Evolutionary conservation across 2,888 invertebrate species (phyloP), one percentile per base, ranked within the genome.

Genomic region (Hypsopygia costalis): DNA sequence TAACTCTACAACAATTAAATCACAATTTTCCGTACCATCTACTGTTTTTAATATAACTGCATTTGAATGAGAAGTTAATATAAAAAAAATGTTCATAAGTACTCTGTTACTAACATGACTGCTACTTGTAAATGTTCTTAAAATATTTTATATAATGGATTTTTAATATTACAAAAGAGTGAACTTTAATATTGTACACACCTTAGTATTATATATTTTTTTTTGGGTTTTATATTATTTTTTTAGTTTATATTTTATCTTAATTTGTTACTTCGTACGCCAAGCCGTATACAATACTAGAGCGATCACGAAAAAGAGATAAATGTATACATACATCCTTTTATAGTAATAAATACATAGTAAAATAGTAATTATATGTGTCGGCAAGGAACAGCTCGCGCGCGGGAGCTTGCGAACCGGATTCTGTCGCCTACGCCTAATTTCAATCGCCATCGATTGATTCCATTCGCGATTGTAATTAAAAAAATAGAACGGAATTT

Each of bases 231-330:
- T 54, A 55, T 56, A 37, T 67, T 64, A 65, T 57, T 51, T 61
- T 70, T 64, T 60, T 57, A 61, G 52, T 55, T 61, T 74, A 74
- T 73, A 66, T 69, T 65, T 74, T 70, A 79, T 63, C 75, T 79
- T 81, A 80, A 71, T 81, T 77, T 80, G 81, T 80, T 76, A 81
- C 67, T 71, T 74, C 55, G 71, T 66, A 73, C 62, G 72, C 81
- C 83, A 80, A 83, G 81, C 78, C 82, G 85, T 78, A 81, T 81
- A 83, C 86, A 83, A 85, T 81, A 83, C 79, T 81, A 83, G 76
- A 82, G 81, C 72, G 63, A 67, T 71, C 77, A 76, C 75, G 70
- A 69, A 60, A 75, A 66, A 62, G 64, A 52, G 63, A 55, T 58
- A 71, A 61, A 81, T 77, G 81, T 73, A 81, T 75, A 75, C 66